phyloP scores from a whole-genome alignment of 2,797 vertebrate species.

The Spinus pinus region DNA sequence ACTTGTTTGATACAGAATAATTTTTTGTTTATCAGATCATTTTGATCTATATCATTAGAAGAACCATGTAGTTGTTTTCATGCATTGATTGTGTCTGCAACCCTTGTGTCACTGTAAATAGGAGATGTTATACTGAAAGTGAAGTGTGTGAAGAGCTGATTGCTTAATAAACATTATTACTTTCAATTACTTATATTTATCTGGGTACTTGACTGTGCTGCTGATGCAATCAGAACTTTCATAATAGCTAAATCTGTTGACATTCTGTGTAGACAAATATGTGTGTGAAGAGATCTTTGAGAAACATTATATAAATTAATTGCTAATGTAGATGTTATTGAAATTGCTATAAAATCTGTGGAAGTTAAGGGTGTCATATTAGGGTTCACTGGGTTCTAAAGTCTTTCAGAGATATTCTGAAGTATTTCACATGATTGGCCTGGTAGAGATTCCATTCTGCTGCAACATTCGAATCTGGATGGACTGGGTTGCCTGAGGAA shows the following conservation, averaged over 20 bases:
- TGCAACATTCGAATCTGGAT: not conserved
- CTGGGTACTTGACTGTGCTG: not conserved
- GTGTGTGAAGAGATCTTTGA: not conserved
- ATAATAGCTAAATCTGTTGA: not conserved
- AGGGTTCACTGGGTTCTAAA: not conserved
- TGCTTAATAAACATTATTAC: not conserved
- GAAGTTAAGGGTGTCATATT: not conserved
- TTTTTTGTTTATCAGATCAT: not conserved
- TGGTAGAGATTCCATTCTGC: not conserved
- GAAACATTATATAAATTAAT: not conserved
- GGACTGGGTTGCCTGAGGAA: not conserved
- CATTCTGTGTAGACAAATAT: not conserved
- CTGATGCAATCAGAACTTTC: not conserved
- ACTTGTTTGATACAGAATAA: not conserved
- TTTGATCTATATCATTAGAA: not conserved
- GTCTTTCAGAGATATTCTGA: not conserved
- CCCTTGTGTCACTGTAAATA: not conserved
- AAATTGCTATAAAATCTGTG: accelerated
- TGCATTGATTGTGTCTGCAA: not conserved
- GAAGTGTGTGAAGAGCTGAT: not conserved
- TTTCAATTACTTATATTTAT: slow-evolving; percentile 9
- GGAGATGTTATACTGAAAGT: not conserved
- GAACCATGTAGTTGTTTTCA: not conserved
- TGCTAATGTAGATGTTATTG: not conserved
- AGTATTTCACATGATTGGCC: not conserved